Percentiles rank a stretch among this genome's conserved stretches.
These are phyloP conservation scores for Melieria picta DNA, from an alignment of 2,888 invertebrate genomes.

Conservation along the genomic window DNA sequence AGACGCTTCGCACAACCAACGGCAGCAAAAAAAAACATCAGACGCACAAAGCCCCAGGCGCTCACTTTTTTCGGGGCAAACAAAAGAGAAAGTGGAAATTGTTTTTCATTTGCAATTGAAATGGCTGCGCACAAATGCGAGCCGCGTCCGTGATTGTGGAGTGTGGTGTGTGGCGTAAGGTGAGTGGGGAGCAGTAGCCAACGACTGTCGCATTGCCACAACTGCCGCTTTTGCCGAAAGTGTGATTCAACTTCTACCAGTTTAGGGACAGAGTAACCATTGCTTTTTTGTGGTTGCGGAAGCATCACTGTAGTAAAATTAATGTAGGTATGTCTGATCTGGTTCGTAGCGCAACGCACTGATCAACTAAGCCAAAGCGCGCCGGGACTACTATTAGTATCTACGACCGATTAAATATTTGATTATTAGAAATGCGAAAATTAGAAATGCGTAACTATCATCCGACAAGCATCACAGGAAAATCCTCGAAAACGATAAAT, in stretches of 20 bases:
- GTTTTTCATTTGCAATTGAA: conserved; percentile 42
- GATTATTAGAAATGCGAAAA: too few species aligned
- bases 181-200: neutral
- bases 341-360: too few species aligned
- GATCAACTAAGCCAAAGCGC: too few species aligned
- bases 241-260: neutral
- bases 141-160: conserved; percentile 20
- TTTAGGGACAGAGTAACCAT: too few species aligned
- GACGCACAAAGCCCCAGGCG: neutral
- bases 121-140: neutral
- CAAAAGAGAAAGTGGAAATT: conserved; percentile 63
- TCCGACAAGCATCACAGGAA: too few species aligned
- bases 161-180: conserved; percentile 7
- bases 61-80: conserved; percentile 39
- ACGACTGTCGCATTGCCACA: neutral
- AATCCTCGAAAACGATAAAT: too few species aligned
- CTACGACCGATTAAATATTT: too few species aligned
- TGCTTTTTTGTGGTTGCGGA: too few species aligned
- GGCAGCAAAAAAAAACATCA: neutral
- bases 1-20: neutral
- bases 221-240: neutral
- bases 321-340: too few species aligned
- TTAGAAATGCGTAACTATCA: too few species aligned
- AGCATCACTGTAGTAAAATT: too few species aligned
- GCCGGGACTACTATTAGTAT: too few species aligned